phyloP scores from a whole-genome alignment of 2,888 invertebrate genomes.

The Gnatocerus cornutus region DNA sequence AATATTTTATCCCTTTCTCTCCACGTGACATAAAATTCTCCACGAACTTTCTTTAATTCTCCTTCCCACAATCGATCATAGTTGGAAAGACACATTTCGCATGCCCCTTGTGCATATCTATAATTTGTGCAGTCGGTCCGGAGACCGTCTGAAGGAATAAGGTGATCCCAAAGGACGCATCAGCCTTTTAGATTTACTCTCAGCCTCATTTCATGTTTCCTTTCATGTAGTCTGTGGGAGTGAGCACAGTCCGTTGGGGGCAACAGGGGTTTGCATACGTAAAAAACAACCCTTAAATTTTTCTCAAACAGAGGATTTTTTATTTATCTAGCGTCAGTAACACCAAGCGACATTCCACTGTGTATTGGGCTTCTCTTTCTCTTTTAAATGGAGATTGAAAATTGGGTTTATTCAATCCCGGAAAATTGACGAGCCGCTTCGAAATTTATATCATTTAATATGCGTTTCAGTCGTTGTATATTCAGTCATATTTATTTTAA shows the following conservation, averaged over 20 bases:
- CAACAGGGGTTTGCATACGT: constrained; percentile 37
- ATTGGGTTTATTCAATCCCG: constrained; percentile 1
- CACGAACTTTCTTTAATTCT: constrained; percentile 8
- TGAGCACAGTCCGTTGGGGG: constrained; percentile 38
- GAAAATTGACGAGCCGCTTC: background rate
- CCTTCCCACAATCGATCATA: constrained; percentile 29
- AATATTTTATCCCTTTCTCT: too few species aligned
- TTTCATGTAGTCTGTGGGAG: constrained; percentile 54
- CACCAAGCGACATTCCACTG: too few species aligned
- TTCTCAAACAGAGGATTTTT: constrained; percentile 11
- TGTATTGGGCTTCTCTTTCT: too few species aligned
- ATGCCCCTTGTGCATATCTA: constrained; percentile 41
- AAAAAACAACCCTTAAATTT: constrained; percentile 18
- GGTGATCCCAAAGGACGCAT: constrained; percentile 55
- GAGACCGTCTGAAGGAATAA: constrained; percentile 49
- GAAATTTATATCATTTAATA: constrained; percentile 40
- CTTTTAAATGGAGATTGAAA: background rate
- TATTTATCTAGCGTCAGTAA: constrained; percentile 2
- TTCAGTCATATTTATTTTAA: constrained; percentile 36
- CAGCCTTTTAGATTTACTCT: constrained; percentile 58
- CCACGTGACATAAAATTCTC: background rate
- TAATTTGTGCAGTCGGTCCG: constrained; percentile 38
- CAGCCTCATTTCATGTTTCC: constrained; percentile 55
- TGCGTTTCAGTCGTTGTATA: constrained; percentile 17
- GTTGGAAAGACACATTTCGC: constrained; percentile 17